phyloP scores from a whole-genome alignment of 1,140 invertebrate species.

The Drosophila melanogaster region DNA sequence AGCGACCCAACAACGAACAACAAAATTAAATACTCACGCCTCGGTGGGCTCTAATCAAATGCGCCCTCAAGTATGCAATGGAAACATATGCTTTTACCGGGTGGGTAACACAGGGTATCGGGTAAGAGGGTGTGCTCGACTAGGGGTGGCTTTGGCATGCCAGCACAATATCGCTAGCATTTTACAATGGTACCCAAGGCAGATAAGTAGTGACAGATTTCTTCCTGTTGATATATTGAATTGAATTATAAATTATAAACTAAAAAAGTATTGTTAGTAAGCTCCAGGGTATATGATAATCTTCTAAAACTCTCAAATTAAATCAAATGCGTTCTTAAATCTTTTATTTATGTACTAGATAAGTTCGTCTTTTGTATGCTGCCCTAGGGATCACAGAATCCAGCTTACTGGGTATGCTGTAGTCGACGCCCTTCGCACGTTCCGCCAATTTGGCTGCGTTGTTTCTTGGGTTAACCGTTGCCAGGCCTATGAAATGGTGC shows the following conservation, averaged over 20 bases:
- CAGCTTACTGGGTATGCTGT: neutral
- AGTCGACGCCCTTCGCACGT: neutral
- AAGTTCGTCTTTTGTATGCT: too few species aligned
- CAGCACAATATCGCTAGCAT: too few species aligned
- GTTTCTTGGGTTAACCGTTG: constrained; percentile 43
- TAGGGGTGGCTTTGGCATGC: neutral
- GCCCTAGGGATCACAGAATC: too few species aligned
- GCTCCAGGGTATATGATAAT: too few species aligned
- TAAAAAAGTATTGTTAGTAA: too few species aligned
- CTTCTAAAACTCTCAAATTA: too few species aligned
- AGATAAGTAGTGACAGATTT: too few species aligned
- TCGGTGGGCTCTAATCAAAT: constrained; percentile 69
- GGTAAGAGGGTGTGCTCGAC: constrained; percentile 5
- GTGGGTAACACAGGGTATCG: neutral
- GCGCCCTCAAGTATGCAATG: constrained; percentile 77
- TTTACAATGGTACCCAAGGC: too few species aligned
- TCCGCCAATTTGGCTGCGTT: constrained; percentile 22
- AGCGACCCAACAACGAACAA: constrained; percentile 54
- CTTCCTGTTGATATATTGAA: too few species aligned
- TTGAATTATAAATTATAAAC: too few species aligned
- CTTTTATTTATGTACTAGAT: too few species aligned
- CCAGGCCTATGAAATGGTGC: constrained; percentile 67
- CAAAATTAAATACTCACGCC: constrained; percentile 78
- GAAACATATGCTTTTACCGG: constrained; percentile 33
- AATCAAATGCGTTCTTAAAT: too few species aligned